Percentiles rank a stretch among this genome's conserved stretches.
Evolutionary conservation across 2,888 invertebrate species (phyloP).

Genomic region (Gibbula magus): DNA sequence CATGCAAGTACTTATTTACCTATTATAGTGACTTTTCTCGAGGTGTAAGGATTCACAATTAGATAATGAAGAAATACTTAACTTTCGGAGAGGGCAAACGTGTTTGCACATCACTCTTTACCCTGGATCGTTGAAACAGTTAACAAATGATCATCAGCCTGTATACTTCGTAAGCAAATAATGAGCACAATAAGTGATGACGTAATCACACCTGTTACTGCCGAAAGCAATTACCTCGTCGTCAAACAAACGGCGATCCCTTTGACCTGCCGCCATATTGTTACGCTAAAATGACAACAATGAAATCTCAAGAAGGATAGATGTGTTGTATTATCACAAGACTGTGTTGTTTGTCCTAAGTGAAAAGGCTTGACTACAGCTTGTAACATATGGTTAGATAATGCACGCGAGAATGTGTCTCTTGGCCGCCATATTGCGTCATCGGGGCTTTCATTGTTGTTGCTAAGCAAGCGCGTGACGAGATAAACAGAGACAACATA

Average conservation of each 20-base stretch:
- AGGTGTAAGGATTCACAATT: too few species aligned
- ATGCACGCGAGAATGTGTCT: neutral
- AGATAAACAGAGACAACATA: neutral
- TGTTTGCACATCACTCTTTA: neutral
- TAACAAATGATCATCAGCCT: slow-evolving; percentile 6
- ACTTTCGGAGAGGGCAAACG: too few species aligned
- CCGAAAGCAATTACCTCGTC: neutral
- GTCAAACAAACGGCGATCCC: neutral
- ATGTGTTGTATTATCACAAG: neutral
- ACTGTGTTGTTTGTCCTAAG: neutral
- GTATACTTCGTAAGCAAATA: slow-evolving; percentile 23
- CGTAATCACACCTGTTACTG: slow-evolving; percentile 9
- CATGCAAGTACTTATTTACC: too few species aligned
- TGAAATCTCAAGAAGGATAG: neutral
- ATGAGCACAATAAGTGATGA: slow-evolving; percentile 7
- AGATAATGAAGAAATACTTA: too few species aligned
- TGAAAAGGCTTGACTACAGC: neutral
- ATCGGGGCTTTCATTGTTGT: neutral
- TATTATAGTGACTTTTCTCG: too few species aligned
- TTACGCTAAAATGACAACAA: neutral
- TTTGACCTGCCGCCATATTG: slow-evolving; percentile 18
- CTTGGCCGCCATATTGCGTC: neutral
- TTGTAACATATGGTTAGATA: slow-evolving; percentile 18
- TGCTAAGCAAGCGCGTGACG: neutral
- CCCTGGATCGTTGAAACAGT: neutral